phyloP scores from a whole-genome alignment of 2,797 vertebrate genomes.

The Mus spretus region DNA sequence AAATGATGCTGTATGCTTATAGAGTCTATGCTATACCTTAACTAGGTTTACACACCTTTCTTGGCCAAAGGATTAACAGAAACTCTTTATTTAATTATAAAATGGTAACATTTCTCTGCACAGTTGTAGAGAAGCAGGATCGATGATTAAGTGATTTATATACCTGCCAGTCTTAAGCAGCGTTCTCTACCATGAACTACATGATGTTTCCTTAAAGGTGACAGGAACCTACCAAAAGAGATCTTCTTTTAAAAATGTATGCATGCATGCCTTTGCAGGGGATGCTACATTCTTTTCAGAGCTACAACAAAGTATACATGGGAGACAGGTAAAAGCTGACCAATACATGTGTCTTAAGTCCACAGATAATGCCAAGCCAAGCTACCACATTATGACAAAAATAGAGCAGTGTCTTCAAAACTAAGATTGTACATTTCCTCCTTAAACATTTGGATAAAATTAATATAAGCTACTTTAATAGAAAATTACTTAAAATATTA shows the following conservation, averaged over 20 bases:
- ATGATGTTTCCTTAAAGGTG: not conserved
- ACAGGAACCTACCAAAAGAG: not conserved
- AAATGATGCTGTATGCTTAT: not conserved
- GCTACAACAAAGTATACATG: not conserved
- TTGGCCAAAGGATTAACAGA: not conserved
- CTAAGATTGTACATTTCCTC: not conserved
- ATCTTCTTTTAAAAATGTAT: not conserved
- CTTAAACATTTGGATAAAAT: not conserved
- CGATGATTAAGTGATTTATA: not conserved
- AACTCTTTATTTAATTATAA: not conserved
- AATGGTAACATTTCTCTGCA: no score
- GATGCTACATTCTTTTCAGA: not conserved
- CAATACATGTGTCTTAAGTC: not conserved
- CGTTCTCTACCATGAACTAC: not conserved
- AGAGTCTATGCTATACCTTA: not conserved
- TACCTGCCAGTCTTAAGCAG: no score
- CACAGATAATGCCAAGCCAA: not conserved
- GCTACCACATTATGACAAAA: not conserved
- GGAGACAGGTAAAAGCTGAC: not conserved
- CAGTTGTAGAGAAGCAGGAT: not conserved
- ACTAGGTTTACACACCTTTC: not conserved
- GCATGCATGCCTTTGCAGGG: not conserved
- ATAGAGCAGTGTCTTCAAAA: not conserved
- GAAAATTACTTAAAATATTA: not conserved
- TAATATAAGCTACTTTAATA: not conserved